Evolutionary conservation across 2,797 vertebrate species (phyloP).

Genomic region (Ptychobarbus kaznakovi): DNA sequence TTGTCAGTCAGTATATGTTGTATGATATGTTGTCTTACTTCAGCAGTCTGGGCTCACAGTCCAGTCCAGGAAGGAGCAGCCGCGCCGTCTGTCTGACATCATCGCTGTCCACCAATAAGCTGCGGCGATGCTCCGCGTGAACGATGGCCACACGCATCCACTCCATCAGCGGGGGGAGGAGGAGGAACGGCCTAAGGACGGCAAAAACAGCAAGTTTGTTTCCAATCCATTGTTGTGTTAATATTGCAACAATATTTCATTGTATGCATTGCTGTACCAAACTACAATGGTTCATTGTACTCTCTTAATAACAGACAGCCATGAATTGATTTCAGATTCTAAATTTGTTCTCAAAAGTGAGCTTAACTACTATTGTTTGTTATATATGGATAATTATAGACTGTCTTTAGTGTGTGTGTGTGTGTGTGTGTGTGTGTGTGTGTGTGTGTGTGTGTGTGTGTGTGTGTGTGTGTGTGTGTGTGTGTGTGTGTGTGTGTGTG

Average conservation of each 20-base stretch:
- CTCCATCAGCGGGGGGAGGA: constrained; percentile 96
- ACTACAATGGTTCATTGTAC: background rate
- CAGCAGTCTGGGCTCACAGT: constrained; percentile 95
- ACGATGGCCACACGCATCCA: constrained; percentile 98
- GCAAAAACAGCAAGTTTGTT: background rate
- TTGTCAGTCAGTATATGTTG: background rate
- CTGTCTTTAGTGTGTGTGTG: background rate
- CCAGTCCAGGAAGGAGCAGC: constrained; percentile 91
- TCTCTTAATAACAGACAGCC: background rate
- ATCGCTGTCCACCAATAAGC: constrained; percentile 92
- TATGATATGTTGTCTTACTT: constrained; percentile 78
- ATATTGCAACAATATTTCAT: background rate
- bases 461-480: too few species aligned
- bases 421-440: too few species aligned
- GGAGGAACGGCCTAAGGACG: constrained; percentile 87
- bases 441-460: background rate
- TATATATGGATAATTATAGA: background rate
- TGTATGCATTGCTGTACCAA: background rate
- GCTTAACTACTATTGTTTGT: background rate
- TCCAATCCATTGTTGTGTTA: background rate
- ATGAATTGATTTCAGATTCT: background rate
- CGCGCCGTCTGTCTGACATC: constrained; percentile 94
- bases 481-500: too few species aligned
- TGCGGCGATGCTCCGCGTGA: constrained; percentile 94
- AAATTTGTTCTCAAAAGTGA: background rate